phyloP scores from a whole-genome alignment of 2,797 vertebrate species.

The Lagocephalus sceleratus region DNA sequence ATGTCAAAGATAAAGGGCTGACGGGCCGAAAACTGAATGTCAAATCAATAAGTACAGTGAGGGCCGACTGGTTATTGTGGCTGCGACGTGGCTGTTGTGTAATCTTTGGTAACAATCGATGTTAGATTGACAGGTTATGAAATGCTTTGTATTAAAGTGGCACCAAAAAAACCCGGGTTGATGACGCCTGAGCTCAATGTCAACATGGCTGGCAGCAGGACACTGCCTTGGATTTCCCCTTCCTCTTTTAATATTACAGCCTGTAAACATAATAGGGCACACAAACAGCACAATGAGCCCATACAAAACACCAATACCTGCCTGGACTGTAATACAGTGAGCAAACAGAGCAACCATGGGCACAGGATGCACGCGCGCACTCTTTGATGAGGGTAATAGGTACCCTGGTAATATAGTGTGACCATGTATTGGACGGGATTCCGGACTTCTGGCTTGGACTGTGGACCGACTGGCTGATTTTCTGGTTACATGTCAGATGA shows the following conservation, averaged over 20 bases:
- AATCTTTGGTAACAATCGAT: too few relatives aligned
- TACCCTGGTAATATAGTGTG: background rate
- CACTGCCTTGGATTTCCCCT: background rate
- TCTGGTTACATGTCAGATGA: too few relatives aligned
- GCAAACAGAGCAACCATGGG: conserved; percentile 1
- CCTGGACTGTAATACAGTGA: background rate
- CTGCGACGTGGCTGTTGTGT: too few relatives aligned
- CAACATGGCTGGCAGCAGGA: background rate
- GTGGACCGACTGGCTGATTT: too few relatives aligned
- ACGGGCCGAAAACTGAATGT: too few relatives aligned
- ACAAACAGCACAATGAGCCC: conserved; percentile 9
- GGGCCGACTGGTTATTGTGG: background rate
- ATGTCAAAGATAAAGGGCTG: background rate
- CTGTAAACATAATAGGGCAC: background rate
- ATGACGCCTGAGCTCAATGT: too few relatives aligned
- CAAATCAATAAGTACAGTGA: background rate
- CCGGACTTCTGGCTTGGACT: background rate
- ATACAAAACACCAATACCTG: conserved; percentile 9
- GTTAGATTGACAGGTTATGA: too few relatives aligned
- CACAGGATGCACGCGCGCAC: background rate
- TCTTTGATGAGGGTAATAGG: background rate
- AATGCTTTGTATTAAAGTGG: too few relatives aligned
- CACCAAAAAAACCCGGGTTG: too few relatives aligned
- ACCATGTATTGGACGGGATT: background rate
- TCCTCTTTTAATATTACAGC: conserved; percentile 1